Evolutionary conservation across 1,140 invertebrate species (phyloP).

Genomic region (Drosophila fuyamai): DNA sequence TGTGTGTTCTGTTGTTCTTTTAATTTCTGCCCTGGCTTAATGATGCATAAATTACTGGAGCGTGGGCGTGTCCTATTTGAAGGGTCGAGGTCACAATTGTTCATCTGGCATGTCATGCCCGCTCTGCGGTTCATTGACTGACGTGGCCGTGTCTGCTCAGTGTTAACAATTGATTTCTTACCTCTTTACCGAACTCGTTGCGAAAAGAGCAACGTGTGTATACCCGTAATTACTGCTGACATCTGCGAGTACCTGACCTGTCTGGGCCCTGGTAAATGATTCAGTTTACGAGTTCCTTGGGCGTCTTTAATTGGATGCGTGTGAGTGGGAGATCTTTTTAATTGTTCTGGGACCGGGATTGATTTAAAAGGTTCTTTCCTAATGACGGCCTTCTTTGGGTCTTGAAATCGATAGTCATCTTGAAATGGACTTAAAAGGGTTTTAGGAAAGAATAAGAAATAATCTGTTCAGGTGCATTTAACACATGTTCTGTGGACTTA

Average conservation of each 20-base stretch:
- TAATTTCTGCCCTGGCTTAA: slow-evolving; percentile 60
- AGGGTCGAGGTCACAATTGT: slow-evolving; percentile 70
- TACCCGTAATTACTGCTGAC: slow-evolving; percentile 63
- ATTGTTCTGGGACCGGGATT: slow-evolving; percentile 22
- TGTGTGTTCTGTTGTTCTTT: slow-evolving; percentile 34
- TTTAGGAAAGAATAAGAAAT: not conserved
- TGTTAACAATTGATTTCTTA: slow-evolving; percentile 79
- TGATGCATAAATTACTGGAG: slow-evolving; percentile 67
- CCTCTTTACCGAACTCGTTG: slow-evolving; percentile 48
- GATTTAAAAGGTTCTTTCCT: slow-evolving; percentile 7
- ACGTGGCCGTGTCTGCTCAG: slow-evolving; percentile 13
- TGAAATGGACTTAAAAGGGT: not conserved
- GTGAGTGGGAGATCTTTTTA: slow-evolving; percentile 18
- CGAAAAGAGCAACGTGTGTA: slow-evolving; percentile 41
- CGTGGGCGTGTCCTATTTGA: slow-evolving; percentile 32
- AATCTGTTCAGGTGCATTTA: not conserved
- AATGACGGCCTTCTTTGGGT: slow-evolving; percentile 1
- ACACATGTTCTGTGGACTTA: not conserved
- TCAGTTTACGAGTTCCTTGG: slow-evolving; percentile 48
- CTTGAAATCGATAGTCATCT: slow-evolving; percentile 8
- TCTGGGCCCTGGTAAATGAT: slow-evolving; percentile 62
- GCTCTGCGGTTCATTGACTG: slow-evolving; percentile 46
- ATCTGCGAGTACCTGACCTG: slow-evolving; percentile 46
- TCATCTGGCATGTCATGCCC: slow-evolving; percentile 42
- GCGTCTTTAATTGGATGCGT: slow-evolving; percentile 48